A percentile compares a stretch with the other conserved stretches of the same genome.
These are phyloP conservation scores for Subacronicta megacephala DNA, from an alignment of 2,888 invertebrate species.

Conservation along the genomic window DNA sequence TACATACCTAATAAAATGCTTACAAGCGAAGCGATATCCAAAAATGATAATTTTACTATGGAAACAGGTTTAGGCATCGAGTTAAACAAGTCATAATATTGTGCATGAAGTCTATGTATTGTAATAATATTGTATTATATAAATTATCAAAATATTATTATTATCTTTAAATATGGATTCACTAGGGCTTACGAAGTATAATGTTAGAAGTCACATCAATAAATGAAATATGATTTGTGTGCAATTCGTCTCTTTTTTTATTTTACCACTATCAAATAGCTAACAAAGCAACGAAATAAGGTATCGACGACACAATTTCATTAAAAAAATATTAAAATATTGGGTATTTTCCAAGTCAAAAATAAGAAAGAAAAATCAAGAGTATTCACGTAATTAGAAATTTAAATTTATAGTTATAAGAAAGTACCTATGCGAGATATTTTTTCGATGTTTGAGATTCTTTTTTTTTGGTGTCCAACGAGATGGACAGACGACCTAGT, in stretches of 20 bases:
- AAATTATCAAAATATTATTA: slow-evolving; percentile 18
- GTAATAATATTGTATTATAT: slow-evolving; percentile 4
- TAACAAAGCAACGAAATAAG: no score
- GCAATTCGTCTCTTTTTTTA: slow-evolving; percentile 33
- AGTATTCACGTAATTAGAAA: no score
- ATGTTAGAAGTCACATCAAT: slow-evolving; percentile 50
- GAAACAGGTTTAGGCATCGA: slow-evolving; percentile 6
- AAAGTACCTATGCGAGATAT: no score
- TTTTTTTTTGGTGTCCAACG: no score
- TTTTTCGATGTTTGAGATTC: no score
- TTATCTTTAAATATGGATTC: slow-evolving; percentile 23
- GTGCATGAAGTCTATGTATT: slow-evolving; percentile 18
- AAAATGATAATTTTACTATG: slow-evolving; percentile 13
- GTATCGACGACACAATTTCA: no score
- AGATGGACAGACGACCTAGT: no score
- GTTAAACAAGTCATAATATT: slow-evolving; percentile 12
- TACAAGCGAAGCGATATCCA: slow-evolving; percentile 23
- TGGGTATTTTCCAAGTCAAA: no score
- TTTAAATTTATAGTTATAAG: no score
- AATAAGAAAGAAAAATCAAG: no score
- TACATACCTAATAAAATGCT: slow-evolving; percentile 6
- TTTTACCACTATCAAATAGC: not conserved
- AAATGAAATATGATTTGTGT: slow-evolving; percentile 58
- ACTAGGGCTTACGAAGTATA: slow-evolving; percentile 26
- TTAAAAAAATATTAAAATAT: no score